These are phyloP conservation scores for Rhineura floridana DNA, from an alignment of 2,113 vertebrate genomes.

Conservation along the genomic window DNA sequence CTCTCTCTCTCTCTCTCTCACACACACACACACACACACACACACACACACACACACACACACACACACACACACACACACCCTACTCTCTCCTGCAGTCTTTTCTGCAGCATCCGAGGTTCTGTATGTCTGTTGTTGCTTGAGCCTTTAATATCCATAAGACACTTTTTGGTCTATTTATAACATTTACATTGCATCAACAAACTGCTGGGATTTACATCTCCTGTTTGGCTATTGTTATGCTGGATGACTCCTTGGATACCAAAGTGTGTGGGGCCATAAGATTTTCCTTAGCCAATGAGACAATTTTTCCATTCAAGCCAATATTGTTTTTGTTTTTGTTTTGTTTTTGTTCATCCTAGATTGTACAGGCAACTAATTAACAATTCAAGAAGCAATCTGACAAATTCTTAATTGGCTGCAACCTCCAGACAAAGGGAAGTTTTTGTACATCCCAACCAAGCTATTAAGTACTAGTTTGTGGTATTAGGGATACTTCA, in stretches of 20 bases:
- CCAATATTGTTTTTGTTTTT: not conserved
- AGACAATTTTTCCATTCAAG: not conserved
- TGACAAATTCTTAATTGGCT: not conserved
- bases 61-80: not conserved
- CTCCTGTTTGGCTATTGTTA: not conserved
- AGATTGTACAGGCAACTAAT: not conserved
- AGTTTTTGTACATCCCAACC: not conserved
- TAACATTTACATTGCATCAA: not conserved
- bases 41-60: no score
- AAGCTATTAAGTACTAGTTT: not conserved
- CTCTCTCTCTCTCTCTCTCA: no score
- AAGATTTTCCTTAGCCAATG: not conserved
- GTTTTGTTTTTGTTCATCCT: no score
- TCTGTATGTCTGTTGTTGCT: not conserved
- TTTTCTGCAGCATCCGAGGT: not conserved
- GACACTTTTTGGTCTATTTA: not conserved
- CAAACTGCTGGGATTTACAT: not conserved
- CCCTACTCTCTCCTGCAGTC: not conserved
- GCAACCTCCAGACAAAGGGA: not conserved
- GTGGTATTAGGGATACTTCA: not conserved
- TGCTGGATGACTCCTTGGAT: not conserved
- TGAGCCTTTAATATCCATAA: not conserved
- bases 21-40: no score
- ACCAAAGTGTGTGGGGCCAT: not conserved
- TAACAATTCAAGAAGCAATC: not conserved